Evolutionary conservation across 2,797 vertebrate species (phyloP).

Genomic region (Peromyscus attwateri): DNA sequence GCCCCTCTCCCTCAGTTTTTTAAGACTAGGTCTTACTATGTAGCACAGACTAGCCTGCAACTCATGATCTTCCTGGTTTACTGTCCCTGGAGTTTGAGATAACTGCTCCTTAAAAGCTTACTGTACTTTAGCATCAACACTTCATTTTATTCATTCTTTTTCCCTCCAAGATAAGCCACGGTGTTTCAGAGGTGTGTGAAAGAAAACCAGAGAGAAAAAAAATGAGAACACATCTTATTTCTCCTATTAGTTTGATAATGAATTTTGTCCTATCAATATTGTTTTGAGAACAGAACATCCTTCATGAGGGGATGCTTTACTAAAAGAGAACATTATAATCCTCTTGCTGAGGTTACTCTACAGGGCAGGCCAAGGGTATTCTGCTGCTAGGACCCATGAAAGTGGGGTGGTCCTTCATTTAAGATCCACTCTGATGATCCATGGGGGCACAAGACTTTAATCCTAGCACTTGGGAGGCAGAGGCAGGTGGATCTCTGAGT

Average conservation of each 20-base stretch:
- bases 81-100: neutral
- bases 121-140: slow-evolving; percentile 29
- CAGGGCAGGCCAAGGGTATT: neutral
- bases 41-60: neutral
- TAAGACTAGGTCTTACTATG: neutral
- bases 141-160: slow-evolving; percentile 56
- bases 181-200: slow-evolving; percentile 33
- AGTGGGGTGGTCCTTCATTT: slow-evolving; percentile 47
- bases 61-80: neutral
- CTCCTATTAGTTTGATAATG: slow-evolving; percentile 21
- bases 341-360: neutral
- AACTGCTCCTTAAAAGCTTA: neutral
- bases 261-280: neutral
- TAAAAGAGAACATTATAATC: neutral
- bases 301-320: slow-evolving; percentile 1
- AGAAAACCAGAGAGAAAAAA: slow-evolving; percentile 17
- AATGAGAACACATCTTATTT: slow-evolving; percentile 43
- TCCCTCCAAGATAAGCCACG: slow-evolving; percentile 28
- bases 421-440: slow-evolving; percentile 57
- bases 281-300: slow-evolving; percentile 11
- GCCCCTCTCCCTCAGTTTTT: neutral
- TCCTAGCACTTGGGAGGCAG: neutral
- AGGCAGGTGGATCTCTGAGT: neutral
- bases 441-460: neutral
- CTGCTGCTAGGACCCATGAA: neutral